phyloP scores from a whole-genome alignment of 1,140 invertebrate genomes.

The Battus philenor region DNA sequence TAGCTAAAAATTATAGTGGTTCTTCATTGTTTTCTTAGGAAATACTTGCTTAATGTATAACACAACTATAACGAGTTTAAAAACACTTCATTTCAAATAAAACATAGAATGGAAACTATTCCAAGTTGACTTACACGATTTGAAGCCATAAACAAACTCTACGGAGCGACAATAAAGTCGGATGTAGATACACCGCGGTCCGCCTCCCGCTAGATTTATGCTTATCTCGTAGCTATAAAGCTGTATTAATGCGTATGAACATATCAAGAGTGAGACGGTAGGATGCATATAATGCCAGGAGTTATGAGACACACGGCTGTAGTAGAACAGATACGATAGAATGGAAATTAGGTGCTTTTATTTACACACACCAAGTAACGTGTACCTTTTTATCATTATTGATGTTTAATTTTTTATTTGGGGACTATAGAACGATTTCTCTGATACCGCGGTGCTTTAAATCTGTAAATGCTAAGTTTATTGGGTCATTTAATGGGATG shows the following conservation, averaged over 20 bases:
- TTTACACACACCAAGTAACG: conserved; percentile 6
- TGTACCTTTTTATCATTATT: conserved; percentile 15
- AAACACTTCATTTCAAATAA: too few relatives aligned
- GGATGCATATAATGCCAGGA: conserved; percentile 9
- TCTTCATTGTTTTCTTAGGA: too few relatives aligned
- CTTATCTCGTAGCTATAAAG: conserved; percentile 60
- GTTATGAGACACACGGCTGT: conserved; percentile 4
- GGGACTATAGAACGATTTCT: not conserved
- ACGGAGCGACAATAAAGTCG: conserved; percentile 54
- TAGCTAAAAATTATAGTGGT: too few relatives aligned
- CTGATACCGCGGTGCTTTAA: conserved; percentile 6
- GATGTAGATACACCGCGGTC: conserved; percentile 44
- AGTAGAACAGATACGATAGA: conserved; percentile 1
- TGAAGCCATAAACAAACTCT: conserved; percentile 47
- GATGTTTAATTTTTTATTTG: conserved; percentile 16
- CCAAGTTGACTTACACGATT: conserved; percentile 29
- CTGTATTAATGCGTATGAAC: conserved; percentile 67
- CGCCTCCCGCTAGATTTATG: conserved; percentile 50
- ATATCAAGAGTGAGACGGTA: conserved; percentile 45
- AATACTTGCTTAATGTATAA: too few relatives aligned
- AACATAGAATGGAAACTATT: conserved; percentile 19
- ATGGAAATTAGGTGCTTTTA: conserved; percentile 13
- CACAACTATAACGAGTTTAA: too few relatives aligned
- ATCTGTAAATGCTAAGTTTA: conserved; percentile 11
- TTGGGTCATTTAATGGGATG: not conserved